These are phyloP conservation scores for Atractosteus spatula DNA, from an alignment of 2,113 vertebrate species.

Conservation along the genomic window DNA sequence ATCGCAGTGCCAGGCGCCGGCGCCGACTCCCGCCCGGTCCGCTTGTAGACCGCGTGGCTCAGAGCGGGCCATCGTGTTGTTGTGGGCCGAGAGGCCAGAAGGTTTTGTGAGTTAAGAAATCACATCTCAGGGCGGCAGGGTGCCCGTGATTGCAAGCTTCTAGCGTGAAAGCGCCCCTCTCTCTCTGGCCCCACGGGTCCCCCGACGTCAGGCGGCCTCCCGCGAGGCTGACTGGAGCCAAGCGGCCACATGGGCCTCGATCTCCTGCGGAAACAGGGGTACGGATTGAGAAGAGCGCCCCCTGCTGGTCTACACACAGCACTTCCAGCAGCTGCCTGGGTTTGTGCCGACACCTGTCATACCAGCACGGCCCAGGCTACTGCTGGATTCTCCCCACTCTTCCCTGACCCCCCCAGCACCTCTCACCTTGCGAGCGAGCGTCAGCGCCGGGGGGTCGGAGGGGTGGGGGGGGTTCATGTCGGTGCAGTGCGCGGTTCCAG, in stretches of 20 bases:
- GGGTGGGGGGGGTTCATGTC: slow-evolving; percentile 48
- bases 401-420: background rate
- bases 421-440: slow-evolving; percentile 54
- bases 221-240: slow-evolving; percentile 58
- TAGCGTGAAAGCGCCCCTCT: too few species aligned
- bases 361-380: background rate
- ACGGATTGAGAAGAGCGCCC: background rate
- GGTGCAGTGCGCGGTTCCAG: slow-evolving; percentile 63
- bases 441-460: slow-evolving; percentile 49
- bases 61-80: too few species aligned
- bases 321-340: background rate
- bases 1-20: too few species aligned
- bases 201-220: slow-evolving; percentile 19
- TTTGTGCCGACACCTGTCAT: background rate
- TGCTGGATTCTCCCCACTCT: background rate
- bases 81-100: too few species aligned
- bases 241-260: slow-evolving; percentile 44
- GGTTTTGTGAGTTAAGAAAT: too few species aligned
- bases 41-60: too few species aligned
- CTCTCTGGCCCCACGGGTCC: background rate
- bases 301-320: background rate
- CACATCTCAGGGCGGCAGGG: too few species aligned
- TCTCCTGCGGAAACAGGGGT: slow-evolving; percentile 42
- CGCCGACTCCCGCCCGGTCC: too few species aligned
- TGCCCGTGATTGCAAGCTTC: too few species aligned